Evolutionary conservation across 2,888 invertebrate species (phyloP).

Genomic region (Drosophila merina): DNA sequence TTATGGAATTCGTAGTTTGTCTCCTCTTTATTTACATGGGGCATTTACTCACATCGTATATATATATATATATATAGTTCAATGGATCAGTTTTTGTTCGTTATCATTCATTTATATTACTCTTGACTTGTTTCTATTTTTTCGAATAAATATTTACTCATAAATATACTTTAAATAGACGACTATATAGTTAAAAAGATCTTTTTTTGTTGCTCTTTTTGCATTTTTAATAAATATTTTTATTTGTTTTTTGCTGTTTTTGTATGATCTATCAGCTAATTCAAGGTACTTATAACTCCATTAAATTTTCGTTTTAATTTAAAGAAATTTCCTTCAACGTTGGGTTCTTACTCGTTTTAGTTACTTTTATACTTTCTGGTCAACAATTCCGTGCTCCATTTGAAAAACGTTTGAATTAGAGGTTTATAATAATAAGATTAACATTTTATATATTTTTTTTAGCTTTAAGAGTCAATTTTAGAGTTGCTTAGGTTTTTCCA

Average conservation of each 20-base stretch:
- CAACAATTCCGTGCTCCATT: slow-evolving; percentile 60
- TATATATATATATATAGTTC: slow-evolving; percentile 71
- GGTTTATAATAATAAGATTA: slow-evolving; percentile 11
- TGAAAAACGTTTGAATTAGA: slow-evolving; percentile 33
- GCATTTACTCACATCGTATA: slow-evolving; percentile 51
- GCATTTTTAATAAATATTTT: slow-evolving; percentile 45
- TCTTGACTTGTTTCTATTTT: slow-evolving; percentile 45
- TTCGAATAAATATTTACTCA: slow-evolving; percentile 38
- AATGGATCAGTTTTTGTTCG: slow-evolving; percentile 66
- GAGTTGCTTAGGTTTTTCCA: slow-evolving; percentile 23
- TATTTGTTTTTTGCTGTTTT: slow-evolving; percentile 44
- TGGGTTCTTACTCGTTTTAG: slow-evolving; percentile 56
- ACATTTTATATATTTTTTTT: background rate
- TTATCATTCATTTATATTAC: slow-evolving; percentile 53
- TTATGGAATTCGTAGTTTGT: slow-evolving; percentile 76
- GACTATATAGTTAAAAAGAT: slow-evolving; percentile 48
- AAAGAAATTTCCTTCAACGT: slow-evolving; percentile 45
- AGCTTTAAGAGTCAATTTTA: slow-evolving; percentile 30
- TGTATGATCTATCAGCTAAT: slow-evolving; percentile 78
- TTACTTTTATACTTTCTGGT: slow-evolving; percentile 36
- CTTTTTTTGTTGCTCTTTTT: slow-evolving; percentile 38
- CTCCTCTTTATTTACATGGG: slow-evolving; percentile 76
- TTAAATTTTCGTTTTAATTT: slow-evolving; percentile 62
- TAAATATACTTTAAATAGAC: slow-evolving; percentile 59
- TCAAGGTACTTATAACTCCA: slow-evolving; percentile 84